Evolutionary conservation across 2,797 vertebrate genomes (phyloP).

Genomic region (Diplodus puntazzo): DNA sequence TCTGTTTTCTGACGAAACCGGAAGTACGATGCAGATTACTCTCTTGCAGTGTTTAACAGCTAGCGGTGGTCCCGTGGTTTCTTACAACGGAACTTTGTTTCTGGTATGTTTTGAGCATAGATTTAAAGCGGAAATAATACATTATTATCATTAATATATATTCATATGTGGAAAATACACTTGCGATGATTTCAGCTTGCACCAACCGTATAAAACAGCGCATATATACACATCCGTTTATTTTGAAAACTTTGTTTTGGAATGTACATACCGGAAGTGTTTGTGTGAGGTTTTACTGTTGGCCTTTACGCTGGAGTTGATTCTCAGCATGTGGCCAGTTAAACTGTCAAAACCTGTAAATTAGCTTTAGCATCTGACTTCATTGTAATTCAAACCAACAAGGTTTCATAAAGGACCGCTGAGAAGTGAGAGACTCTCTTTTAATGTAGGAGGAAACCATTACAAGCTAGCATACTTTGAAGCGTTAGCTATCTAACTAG

Average conservation of each 20-base stretch:
- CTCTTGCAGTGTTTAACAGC: conserved; percentile 2
- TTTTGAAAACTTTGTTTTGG: not conserved
- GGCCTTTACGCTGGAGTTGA: not conserved
- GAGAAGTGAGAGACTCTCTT: not conserved
- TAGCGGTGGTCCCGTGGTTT: not conserved
- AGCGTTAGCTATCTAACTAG: not conserved
- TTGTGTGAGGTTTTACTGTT: not conserved
- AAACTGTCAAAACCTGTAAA: not conserved
- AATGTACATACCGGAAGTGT: not conserved
- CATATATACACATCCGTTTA: not conserved
- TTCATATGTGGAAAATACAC: no score
- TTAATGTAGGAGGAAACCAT: no score
- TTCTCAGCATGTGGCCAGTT: no score
- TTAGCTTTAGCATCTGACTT: no score
- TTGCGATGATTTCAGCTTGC: not conserved
- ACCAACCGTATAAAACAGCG: not conserved
- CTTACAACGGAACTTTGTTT: not conserved
- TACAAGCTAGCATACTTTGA: no score
- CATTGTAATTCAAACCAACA: not conserved
- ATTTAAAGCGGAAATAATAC: no score
- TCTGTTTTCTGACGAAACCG: conserved; percentile 2
- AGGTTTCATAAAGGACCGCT: not conserved
- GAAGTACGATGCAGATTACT: not conserved
- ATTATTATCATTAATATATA: no score
- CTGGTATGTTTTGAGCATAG: no score